Evolutionary conservation across 35 echinoderm and acorn worm genomes (phyloP).

Genomic region (Heliocidaris erythrogramma): DNA sequence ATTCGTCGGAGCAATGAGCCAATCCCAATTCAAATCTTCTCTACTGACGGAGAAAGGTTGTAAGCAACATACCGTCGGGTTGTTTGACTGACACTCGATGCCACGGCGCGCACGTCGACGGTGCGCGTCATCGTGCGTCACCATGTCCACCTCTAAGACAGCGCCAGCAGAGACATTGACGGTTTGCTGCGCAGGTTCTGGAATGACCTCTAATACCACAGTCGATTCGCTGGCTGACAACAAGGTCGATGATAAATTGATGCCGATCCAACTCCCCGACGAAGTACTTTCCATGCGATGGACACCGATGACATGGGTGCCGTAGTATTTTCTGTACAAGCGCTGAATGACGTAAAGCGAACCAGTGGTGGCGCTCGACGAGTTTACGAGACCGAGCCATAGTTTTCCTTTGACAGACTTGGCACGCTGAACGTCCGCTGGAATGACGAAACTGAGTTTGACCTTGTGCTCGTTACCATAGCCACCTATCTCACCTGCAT

Average conservation of each 20-base stretch:
- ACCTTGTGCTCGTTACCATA: slow-evolving; percentile 11
- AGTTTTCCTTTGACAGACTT: slow-evolving; percentile 10
- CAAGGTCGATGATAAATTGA: slow-evolving; percentile 4
- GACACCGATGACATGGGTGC: background rate
- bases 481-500: background rate
- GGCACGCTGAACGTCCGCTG: background rate
- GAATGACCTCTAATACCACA: background rate
- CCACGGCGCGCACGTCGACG: slow-evolving; percentile 40
- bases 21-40: slow-evolving; percentile 14
- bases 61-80: background rate
- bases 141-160: background rate
- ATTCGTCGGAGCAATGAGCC: slow-evolving; percentile 17
- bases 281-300: background rate
- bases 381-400: background rate
- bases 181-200: background rate
- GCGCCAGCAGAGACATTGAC: background rate
- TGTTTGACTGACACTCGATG: background rate
- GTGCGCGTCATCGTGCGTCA: background rate
- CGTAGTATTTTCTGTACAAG: background rate
- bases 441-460: background rate
- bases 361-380: slow-evolving; percentile 22
- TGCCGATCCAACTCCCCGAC: background rate
- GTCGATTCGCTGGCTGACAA: background rate
- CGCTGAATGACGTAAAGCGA: background rate
- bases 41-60: background rate